These are phyloP conservation scores for Lottia scabra DNA, from an alignment of 2,888 invertebrate genomes.

Conservation along the genomic window DNA sequence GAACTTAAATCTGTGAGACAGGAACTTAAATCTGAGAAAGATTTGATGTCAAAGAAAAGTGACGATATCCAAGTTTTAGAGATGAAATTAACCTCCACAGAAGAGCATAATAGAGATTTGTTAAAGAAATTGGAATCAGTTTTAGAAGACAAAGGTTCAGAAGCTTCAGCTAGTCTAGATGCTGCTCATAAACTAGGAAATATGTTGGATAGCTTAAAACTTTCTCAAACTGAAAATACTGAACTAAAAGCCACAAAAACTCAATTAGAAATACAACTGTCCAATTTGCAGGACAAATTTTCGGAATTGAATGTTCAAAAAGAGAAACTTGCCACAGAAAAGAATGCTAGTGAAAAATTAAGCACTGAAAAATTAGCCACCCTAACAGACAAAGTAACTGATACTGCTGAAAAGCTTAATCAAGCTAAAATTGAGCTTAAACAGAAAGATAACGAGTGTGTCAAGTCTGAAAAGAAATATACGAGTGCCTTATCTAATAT, in stretches of 20 bases:
- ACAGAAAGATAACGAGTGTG: background rate
- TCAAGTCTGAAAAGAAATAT: background rate
- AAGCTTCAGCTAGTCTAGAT: background rate
- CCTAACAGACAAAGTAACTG: conserved; percentile 3
- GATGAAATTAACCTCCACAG: conserved; percentile 21
- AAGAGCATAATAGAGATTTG: conserved; percentile 33
- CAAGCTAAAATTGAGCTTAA: background rate
- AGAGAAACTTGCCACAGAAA: conserved; percentile 13
- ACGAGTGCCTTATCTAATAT: background rate
- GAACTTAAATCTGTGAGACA: conserved; percentile 17
- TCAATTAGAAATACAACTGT: conserved; percentile 10
- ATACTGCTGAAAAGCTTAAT: background rate
- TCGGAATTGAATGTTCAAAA: conserved; percentile 6
- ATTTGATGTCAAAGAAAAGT: conserved; percentile 23
- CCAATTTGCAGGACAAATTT: background rate
- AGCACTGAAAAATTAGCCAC: conserved; percentile 1
- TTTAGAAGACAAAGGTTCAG: conserved; percentile 4
- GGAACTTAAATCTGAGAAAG: conserved; percentile 17
- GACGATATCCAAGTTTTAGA: conserved; percentile 24
- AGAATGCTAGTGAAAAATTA: conserved; percentile 6
- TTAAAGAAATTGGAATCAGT: conserved; percentile 29
- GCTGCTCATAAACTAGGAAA: background rate
- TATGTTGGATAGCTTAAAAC: background rate
- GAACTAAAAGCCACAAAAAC: conserved; percentile 9
- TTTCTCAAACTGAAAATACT: background rate